Percentiles rank a stretch among this genome's conserved stretches.
Conservation (phyloP, 2,888 invertebrate species). For the Beris morrisii region DNA sequence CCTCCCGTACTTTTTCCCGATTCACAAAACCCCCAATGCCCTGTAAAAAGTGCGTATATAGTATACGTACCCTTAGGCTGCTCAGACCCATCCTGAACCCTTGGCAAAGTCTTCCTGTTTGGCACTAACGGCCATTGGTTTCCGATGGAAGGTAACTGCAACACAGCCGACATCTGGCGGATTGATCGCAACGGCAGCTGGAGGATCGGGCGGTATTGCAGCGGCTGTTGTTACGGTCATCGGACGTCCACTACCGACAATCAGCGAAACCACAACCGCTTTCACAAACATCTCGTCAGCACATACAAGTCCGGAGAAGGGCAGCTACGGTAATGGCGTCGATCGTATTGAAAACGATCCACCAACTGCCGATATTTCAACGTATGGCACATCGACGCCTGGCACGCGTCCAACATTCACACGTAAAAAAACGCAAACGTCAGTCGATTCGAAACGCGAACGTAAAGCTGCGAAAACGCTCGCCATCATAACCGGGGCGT, state of each 20-base stretch:
- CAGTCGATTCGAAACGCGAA: constrained; percentile 73
- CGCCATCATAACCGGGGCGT: constrained; percentile 90
- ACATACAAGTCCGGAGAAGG: constrained; percentile 76
- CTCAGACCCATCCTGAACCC: constrained; percentile 43
- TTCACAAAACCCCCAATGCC: constrained; percentile 19
- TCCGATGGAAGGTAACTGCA: constrained; percentile 42
- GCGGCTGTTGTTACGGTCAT: constrained; percentile 73
- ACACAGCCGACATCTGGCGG: constrained; percentile 40
- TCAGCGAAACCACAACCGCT: constrained; percentile 70
- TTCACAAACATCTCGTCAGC: constrained; percentile 73
- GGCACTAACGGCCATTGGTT: constrained; percentile 42
- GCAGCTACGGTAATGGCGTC: constrained; percentile 69
- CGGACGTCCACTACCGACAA: constrained; percentile 71
- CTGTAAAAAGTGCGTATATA: constrained; percentile 40
- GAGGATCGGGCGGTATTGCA: constrained; percentile 71
- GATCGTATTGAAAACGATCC: constrained; percentile 56
- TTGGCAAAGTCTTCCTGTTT: constrained; percentile 42
- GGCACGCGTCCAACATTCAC: constrained; percentile 41
- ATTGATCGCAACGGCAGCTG: constrained; percentile 60
- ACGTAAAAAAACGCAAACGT: constrained; percentile 53
- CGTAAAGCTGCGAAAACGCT: constrained; percentile 93
- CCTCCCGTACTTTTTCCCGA: constrained; percentile 8
- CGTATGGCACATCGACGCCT: constrained; percentile 47
- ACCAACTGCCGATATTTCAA: constrained; percentile 61
- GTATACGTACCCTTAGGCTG: constrained; percentile 42